Evolutionary conservation across 1,140 invertebrate genomes (phyloP), one percentile per base, ranked within the genome.

Genomic region (Oncopeltus fasciatus): DNA sequence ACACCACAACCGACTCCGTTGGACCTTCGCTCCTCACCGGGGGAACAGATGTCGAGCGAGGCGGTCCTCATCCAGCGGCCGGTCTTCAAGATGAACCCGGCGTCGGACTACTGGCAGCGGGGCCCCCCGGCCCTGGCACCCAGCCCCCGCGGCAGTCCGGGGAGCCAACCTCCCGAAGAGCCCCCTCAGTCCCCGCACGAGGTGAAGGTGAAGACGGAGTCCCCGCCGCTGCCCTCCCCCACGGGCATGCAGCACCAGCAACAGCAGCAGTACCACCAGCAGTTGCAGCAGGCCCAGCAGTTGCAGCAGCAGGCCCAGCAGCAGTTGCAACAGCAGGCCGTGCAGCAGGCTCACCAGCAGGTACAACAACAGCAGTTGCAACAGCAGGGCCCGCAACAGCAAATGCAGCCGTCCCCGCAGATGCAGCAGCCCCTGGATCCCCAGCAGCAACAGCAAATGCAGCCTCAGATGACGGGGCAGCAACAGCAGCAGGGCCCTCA

Each of bases 1-100:
- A 66, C 65, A 63, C 31, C 31, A 38, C 31, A 38, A 38, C 31
- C 31, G 31, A 38, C 31, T 67, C 60, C 69, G 64, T 63, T 70
- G 60, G 69, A 70, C 66, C 64, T 70, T 24, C 62, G 68, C 63
- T 64, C 67, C 62, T 68, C 69, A 18, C 63, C 66, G 57, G 67
- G 67, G 66, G 64, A 63, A 56, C 60, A 59, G 63, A 60, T 59
- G 64, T 57, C 56, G 56, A 38, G 56, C 33, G 56, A 69, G 61
- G 65, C 68, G 31, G 69, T 70, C 59, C 67, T 70, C 57, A 66
- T 70, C 56, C 69, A 70, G 61, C 61, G 69, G 61, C 69, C 69
- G 18, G 69, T 70, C 57, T 70, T 70, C 67, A 70, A 70, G 60
- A 70, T 70, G 69, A 70, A 70, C 61, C 68, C 69, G 29, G 60